Conservation (phyloP, 1,140 invertebrate species). For the Prorops nasuta region DNA sequence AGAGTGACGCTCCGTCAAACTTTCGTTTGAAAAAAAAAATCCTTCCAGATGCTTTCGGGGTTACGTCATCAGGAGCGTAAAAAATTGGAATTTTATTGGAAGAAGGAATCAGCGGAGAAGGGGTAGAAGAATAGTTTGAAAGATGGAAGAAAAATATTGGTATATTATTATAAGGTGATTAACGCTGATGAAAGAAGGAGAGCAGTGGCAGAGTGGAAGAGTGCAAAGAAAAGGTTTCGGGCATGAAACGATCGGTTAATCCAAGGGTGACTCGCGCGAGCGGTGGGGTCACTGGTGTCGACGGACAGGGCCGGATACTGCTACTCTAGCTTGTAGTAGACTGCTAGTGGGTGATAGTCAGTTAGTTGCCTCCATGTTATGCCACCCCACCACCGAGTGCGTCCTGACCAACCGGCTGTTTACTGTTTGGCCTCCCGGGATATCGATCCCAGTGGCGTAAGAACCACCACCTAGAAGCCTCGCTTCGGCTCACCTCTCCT, state of each 20-base stretch:
- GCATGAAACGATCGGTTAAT: constrained; percentile 16
- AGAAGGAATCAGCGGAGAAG: neutral
- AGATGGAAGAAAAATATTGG: neutral
- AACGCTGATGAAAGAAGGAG: neutral
- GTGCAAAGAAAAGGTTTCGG: constrained; percentile 6
- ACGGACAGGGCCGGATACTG: constrained; percentile 12
- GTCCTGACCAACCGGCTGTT: constrained; percentile 58
- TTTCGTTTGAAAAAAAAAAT: too few relatives aligned
- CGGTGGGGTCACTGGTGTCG: constrained; percentile 12
- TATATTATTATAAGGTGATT: neutral
- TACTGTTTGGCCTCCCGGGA: constrained; percentile 58
- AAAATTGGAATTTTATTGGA: neutral
- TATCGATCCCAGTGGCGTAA: constrained; percentile 57
- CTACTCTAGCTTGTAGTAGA: constrained; percentile 25
- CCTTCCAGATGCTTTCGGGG: too few relatives aligned
- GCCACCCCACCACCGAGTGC: constrained; percentile 35
- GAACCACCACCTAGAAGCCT: constrained; percentile 38
- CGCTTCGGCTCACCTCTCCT: neutral
- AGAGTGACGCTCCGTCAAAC: too few relatives aligned
- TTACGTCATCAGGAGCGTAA: too few relatives aligned
- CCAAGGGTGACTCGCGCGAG: constrained; percentile 14
- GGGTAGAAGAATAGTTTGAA: neutral
- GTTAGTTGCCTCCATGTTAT: constrained; percentile 34
- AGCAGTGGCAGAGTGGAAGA: neutral
- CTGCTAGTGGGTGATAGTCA: constrained; percentile 13